Percentiles rank a stretch among this genome's conserved stretches.
phyloP scores from a whole-genome alignment of 2,113 vertebrate genomes.

The Amblyornis subalaris region DNA sequence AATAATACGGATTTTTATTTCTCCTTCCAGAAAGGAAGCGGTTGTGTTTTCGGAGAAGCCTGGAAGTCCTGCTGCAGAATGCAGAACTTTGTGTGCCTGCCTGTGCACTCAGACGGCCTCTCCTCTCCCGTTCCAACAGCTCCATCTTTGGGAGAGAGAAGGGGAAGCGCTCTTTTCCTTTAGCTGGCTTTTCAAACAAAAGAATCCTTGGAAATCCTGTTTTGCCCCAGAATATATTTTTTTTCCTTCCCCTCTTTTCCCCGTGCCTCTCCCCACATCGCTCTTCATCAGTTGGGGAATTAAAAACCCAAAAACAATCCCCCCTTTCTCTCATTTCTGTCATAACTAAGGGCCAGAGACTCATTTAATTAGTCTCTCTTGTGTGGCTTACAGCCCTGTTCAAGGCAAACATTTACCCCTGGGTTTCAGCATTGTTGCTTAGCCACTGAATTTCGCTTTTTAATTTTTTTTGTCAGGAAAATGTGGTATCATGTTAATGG shows the following conservation, averaged over 20 bases:
- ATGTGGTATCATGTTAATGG: not conserved
- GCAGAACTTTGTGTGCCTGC: conserved; percentile 1
- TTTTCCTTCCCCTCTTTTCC: not conserved
- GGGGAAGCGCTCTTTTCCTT: not conserved
- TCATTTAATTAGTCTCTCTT: not conserved
- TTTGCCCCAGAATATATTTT: not conserved
- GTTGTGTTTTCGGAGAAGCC: conserved; percentile 56
- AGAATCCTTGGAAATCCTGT: conserved; percentile 6
- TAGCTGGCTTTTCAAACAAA: conserved; percentile 11
- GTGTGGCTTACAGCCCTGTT: not conserved
- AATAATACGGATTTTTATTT: conserved; percentile 75
- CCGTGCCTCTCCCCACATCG: not conserved
- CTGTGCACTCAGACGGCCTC: accelerated
- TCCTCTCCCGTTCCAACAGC: conserved; percentile 74
- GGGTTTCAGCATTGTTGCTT: not conserved
- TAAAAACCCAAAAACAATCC: not conserved
- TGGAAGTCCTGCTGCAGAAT: conserved; percentile 50
- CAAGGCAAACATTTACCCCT: not conserved
- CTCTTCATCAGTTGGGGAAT: not conserved
- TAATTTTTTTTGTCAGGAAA: conserved; percentile 35
- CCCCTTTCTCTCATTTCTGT: not conserved
- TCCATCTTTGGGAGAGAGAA: conserved; percentile 73
- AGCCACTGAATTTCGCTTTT: not conserved
- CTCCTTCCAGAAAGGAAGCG: conserved; percentile 56
- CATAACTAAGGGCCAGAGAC: not conserved